Conservation (phyloP, 2,113 vertebrate genomes). For the Phalacrocorax brasilianus region DNA sequence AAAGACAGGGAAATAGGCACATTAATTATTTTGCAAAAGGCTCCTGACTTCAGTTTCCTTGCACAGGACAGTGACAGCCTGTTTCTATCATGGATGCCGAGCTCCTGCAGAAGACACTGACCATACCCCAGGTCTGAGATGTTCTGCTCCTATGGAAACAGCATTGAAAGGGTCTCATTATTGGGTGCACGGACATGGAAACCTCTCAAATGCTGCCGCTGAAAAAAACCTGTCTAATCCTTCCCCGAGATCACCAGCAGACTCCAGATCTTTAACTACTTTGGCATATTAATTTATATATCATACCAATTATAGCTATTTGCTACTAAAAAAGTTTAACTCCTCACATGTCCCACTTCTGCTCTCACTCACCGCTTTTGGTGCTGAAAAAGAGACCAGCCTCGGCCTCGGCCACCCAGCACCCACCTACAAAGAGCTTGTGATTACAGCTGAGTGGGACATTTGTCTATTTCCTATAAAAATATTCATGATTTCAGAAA, state of each 20-base stretch:
- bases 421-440: background rate
- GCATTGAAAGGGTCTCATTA: background rate
- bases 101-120: background rate
- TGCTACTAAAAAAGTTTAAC: background rate
- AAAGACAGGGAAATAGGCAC: background rate
- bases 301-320: background rate
- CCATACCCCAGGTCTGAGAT: background rate
- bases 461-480: background rate
- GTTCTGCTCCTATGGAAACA: background rate
- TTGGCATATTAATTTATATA: background rate
- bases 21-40: background rate
- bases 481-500: background rate
- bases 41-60: background rate
- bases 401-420: background rate
- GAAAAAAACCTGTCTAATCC: background rate
- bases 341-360: background rate
- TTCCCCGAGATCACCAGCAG: background rate
- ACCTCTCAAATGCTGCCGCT: background rate
- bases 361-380: background rate
- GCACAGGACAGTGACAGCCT: rapidly evolving
- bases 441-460: background rate
- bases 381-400: background rate
- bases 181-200: rapidly evolving
- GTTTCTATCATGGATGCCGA: background rate
- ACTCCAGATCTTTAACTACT: background rate